These are phyloP conservation scores for Trichacis sp. DNA, from an alignment of 2,888 invertebrate species.

Conservation along the genomic window DNA sequence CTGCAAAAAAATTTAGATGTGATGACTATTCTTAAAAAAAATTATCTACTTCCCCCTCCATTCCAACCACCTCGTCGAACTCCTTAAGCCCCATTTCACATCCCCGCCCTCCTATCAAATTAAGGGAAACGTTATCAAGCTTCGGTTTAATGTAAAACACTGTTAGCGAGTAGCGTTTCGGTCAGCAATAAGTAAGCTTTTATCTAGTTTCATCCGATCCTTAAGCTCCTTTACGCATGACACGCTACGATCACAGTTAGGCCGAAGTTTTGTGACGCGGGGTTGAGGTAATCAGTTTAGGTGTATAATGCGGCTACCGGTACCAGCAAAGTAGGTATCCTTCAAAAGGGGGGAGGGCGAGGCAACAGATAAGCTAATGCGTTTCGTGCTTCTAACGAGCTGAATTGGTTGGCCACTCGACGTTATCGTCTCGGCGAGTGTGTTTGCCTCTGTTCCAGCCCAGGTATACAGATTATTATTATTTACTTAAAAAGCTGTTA, in stretches of 20 bases:
- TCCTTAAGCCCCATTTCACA: too few species aligned
- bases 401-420: slow-evolving; percentile 48
- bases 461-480: slow-evolving; percentile 59
- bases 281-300: slow-evolving; percentile 47
- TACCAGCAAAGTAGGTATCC: slow-evolving; percentile 53
- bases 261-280: slow-evolving; percentile 40
- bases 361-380: slow-evolving; percentile 61
- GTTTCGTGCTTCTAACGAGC: slow-evolving; percentile 63
- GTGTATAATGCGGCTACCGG: slow-evolving; percentile 57
- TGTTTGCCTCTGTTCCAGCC: slow-evolving; percentile 57
- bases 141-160: neutral
- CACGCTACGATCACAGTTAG: slow-evolving; percentile 40
- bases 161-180: neutral
- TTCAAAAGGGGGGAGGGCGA: too few species aligned
- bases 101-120: too few species aligned
- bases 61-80: neutral
- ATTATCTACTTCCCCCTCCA: too few species aligned
- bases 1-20: too few species aligned
- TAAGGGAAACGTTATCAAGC: neutral
- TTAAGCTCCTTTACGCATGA: slow-evolving; percentile 31
- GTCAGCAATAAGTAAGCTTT: slow-evolving; percentile 12
- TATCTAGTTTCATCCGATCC: slow-evolving; percentile 29
- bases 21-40: too few species aligned
- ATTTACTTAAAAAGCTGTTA: slow-evolving; percentile 60
- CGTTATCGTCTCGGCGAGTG: slow-evolving; percentile 53